These are phyloP conservation scores for Metacarcinus magister DNA, from an alignment of 2,888 invertebrate species.

Conservation along the genomic window DNA sequence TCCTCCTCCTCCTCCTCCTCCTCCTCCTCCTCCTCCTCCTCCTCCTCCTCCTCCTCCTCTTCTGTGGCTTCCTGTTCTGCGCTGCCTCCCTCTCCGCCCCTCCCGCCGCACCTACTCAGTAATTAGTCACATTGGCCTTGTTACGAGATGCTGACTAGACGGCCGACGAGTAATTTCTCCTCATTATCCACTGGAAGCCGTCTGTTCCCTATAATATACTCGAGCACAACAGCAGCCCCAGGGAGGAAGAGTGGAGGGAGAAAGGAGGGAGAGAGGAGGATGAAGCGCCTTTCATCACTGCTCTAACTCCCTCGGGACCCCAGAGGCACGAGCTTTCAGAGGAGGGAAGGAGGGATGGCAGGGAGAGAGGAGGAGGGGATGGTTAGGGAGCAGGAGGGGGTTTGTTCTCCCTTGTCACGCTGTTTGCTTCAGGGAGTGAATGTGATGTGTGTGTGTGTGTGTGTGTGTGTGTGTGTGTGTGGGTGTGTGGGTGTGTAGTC, in stretches of 20 bases:
- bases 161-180: not conserved
- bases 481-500: conserved; percentile 36
- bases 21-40: conserved; percentile 2
- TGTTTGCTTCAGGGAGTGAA: not conserved
- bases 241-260: not conserved
- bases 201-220: not conserved
- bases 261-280: not conserved
- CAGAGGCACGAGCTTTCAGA: not conserved
- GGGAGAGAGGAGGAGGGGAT: too few relatives aligned
- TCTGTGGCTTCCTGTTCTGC: too few relatives aligned
- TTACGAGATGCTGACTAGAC: not conserved
- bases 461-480: not conserved
- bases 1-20: not conserved
- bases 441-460: not conserved
- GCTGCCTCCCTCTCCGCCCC: not conserved
- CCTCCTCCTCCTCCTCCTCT: not conserved
- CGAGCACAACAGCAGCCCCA: not conserved
- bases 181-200: conserved; percentile 5
- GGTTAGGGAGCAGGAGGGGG: too few relatives aligned
- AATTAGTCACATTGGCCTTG: conserved; percentile 26
- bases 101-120: not conserved
- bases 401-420: too few relatives aligned
- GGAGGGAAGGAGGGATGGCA: too few relatives aligned
- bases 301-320: not conserved
- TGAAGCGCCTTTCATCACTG: not conserved